Base-by-base conservation (phyloP, 2,113 vertebrate genomes). In the Siphamia tubifer region DNA sequence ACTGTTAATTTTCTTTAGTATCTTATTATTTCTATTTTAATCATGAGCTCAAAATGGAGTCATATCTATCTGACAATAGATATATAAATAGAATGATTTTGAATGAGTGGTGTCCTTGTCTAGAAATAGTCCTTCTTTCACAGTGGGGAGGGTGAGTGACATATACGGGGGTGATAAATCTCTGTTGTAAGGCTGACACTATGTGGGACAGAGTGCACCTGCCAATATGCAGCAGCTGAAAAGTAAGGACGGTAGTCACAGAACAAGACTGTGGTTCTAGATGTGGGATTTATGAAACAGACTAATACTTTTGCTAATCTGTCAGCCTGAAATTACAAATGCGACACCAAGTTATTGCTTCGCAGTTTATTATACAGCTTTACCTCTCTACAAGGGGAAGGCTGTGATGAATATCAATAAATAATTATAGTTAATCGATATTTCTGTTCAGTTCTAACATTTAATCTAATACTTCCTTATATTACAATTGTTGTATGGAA, bases 61-160 rank as follows among this genome's bases (percentile, higher is more conserved):
- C 42, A 43, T 10, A 39, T 54, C 25, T 68, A 64, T 58, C 27
- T 38, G 40, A 72, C 73, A 84, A 73, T 51, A 72, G 36, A 67
- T 11, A 28, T 53, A 70, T 27, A 57, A 9, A 57, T 54, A 28
- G 27, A 17, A 45, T 42, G 82, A 82, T 87, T 82, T 70, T 68
- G 1, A 79, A 64, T 44, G 19, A 13, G 16, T n/a, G 25, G 20
- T 77, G 82, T 47, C 85, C 85, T 87, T 87, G 80, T 81, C 61
- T 79, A 27, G 27, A 85, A 87, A 87, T 85, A 81, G 68, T 42
- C 45, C 48, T 54, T 55, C 51, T 64, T 55, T 39, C 16, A 7
- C 28, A 28, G 47, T 25, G 16, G 48, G 40, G 32, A 36, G 58
- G 21, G 66, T 19, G 27, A 56, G n/a, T 43, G 21, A 25, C 8